phyloP scores from a whole-genome alignment of 2,113 vertebrate genomes.

The Oceanodroma tethys region DNA sequence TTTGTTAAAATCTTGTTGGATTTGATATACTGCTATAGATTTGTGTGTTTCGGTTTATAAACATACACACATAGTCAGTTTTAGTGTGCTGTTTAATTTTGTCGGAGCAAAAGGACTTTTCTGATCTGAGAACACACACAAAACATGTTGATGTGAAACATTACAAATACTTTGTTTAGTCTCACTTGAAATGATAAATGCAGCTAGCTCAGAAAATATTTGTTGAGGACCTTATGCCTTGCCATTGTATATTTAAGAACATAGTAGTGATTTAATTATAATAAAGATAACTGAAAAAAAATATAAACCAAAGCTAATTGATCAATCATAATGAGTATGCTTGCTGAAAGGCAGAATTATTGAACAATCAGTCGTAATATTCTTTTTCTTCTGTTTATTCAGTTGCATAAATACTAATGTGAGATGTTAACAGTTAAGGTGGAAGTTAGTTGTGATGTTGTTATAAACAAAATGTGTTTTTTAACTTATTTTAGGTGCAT shows the following conservation, averaged over 20 bases:
- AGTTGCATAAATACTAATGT: not conserved
- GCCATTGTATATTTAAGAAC: not conserved
- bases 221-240: not conserved
- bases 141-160: not conserved
- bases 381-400: not conserved
- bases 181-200: not conserved
- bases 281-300: not conserved
- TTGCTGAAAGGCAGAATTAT: not conserved
- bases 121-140: not conserved
- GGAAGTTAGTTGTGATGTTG: not conserved
- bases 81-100: not conserved
- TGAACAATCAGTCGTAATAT: not conserved
- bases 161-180: not conserved
- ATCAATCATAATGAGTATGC: not conserved
- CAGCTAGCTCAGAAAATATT: not conserved
- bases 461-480: not conserved
- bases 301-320: not conserved
- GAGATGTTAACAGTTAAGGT: not conserved
- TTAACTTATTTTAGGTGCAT: conserved; percentile 84
- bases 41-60: not conserved
- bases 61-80: not conserved
- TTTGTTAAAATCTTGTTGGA: not conserved
- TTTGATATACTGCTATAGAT: not conserved
- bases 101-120: not conserved
- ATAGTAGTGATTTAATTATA: not conserved